A percentile compares a stretch with the other conserved stretches of the same genome.
Evolutionary conservation across 2,113 vertebrate genomes (phyloP).

Genomic region (Poecilia latipinna): DNA sequence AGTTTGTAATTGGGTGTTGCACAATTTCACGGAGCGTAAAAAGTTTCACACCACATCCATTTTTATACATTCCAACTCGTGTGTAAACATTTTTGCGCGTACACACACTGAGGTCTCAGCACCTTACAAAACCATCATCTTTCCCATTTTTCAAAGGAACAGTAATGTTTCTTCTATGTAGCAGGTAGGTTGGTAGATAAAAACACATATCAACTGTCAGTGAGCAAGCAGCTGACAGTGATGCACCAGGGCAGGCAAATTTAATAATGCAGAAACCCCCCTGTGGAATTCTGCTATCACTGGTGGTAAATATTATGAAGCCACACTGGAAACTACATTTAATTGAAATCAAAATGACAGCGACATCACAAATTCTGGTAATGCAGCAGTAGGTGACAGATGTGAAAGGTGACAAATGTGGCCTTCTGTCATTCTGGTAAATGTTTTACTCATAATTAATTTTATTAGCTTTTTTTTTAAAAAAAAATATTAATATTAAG

Average conservation of each 20-base stretch:
- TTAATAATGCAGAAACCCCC: not conserved
- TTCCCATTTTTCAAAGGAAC: too few relatives aligned
- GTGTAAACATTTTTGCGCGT: too few relatives aligned
- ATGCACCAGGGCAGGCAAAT: constrained; percentile 19
- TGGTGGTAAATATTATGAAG: constrained; percentile 12
- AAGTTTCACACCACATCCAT: too few relatives aligned
- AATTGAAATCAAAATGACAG: constrained; percentile 18
- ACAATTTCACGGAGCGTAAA: too few relatives aligned
- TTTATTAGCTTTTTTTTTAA: too few relatives aligned
- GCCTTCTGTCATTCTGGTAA: not conserved
- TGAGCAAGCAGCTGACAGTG: constrained; percentile 11
- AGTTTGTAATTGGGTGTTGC: too few relatives aligned
- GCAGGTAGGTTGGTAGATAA: too few relatives aligned
- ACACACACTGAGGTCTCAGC: too few relatives aligned
- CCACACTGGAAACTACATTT: constrained; percentile 16
- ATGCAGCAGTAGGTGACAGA: constrained; percentile 20
- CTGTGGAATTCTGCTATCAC: not conserved
- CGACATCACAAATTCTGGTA: not conserved
- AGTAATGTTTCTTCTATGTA: too few relatives aligned
- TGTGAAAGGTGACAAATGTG: not conserved
- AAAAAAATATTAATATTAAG: too few relatives aligned
- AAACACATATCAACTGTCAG: not conserved
- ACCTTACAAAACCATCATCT: too few relatives aligned
- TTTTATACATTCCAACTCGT: too few relatives aligned
- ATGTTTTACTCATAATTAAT: not conserved